Evolutionary conservation across 2,888 invertebrate species (phyloP), one percentile per base, ranked within the genome.

Genomic region (Caenorhabditis doughertyi): DNA sequence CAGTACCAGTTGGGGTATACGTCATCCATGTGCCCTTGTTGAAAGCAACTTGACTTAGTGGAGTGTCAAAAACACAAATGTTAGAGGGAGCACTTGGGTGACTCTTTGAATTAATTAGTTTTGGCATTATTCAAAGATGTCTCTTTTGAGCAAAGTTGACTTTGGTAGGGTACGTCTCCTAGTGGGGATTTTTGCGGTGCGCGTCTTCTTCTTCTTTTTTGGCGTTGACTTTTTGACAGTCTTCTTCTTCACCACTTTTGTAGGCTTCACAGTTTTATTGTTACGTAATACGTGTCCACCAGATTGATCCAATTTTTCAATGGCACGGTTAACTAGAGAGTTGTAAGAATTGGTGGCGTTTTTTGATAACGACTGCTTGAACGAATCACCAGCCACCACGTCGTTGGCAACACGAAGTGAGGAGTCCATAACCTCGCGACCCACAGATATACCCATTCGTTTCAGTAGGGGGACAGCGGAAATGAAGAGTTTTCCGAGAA

Each of bases 401-500:
- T 73, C 73, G 55, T 60, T 55, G 18, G 73, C 73, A 53, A 73
- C 62, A 18, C 62, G 44, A 51, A 62, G 25, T 42, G 62, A 62
- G 0, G 73, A 58, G 16, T 55, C 49, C 27, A 73, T 8, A 21
- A 62, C 23, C n/a, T 73, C 73, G 5, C 39, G 62, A 13, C 73
- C 73, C 1, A 73, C 29, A 3, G 62, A 39, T 0, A 44, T 18
- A 39, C 73, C 73, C 47, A 73, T 32, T 0, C 73, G 39, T 53
- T 64, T 73, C 39, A 73, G 18, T 2, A 73, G n/a, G 7, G 73
- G 73, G 21, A 73, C 64, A 51, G 73, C 73, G 27, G 62, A 44
- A 16, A 64, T 64, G 62, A 73, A 64, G 16, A 73, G 64, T 73
- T 73, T 73, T 47, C 73, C 73, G 39, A 73, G 64, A 21, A 73